Percentiles rank a stretch among this genome's conserved stretches.
These are phyloP conservation scores for Mallateleia sp. DNA, from an alignment of 2,888 invertebrate species.

Conservation along the genomic window DNA sequence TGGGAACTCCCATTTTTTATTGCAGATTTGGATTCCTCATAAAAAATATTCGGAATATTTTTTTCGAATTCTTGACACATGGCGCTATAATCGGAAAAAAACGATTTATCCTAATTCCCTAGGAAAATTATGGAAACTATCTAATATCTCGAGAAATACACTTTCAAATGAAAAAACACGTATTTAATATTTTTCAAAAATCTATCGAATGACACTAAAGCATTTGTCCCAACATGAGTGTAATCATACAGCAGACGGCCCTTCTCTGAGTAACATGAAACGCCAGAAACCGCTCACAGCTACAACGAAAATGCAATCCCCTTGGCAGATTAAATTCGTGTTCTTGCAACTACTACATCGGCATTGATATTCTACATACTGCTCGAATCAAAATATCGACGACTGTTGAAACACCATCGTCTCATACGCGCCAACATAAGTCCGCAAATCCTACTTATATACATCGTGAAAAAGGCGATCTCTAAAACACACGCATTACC, in stretches of 20 bases:
- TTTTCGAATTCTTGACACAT: too few species aligned
- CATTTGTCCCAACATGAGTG: too few species aligned
- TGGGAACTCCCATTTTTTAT: too few species aligned
- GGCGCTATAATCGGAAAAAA: too few species aligned
- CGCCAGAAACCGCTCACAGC: conserved; percentile 64
- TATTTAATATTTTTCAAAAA: too few species aligned
- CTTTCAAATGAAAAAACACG: too few species aligned
- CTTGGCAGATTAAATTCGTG: conserved; percentile 80
- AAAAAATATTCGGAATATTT: too few species aligned
- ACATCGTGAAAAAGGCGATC: conserved; percentile 50
- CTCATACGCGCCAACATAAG: conserved; percentile 64
- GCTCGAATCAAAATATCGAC: conserved; percentile 68
- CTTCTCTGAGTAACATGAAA: conserved; percentile 64
- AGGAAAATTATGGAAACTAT: too few species aligned
- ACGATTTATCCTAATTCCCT: too few species aligned
- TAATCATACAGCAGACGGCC: conserved; percentile 63
- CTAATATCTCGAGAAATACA: too few species aligned
- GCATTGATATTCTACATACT: conserved; percentile 73
- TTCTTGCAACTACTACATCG: conserved; percentile 76
- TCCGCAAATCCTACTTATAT: conserved; percentile 58
- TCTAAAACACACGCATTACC: conserved; percentile 57
- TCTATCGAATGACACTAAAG: too few species aligned
- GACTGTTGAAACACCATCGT: conserved; percentile 65
- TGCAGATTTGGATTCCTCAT: too few species aligned
- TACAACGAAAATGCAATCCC: conserved; percentile 79